These are phyloP conservation scores for Gonocerus acuteangulatus DNA, from an alignment of 2,888 invertebrate species.

Conservation along the genomic window DNA sequence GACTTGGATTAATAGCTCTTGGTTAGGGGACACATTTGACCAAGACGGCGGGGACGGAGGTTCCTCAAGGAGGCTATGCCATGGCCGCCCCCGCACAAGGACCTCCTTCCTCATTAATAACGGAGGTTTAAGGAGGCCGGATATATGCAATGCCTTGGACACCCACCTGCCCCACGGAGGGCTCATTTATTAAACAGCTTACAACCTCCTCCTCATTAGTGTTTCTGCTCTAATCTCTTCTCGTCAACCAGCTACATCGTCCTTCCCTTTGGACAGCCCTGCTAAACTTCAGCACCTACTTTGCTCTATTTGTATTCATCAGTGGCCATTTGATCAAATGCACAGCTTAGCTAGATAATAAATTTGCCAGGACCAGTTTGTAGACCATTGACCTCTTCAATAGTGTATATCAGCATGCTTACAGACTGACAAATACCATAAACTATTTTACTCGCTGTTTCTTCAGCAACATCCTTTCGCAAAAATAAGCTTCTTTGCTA, in stretches of 20 bases:
- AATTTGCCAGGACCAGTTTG: too few relatives aligned
- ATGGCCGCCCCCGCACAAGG: not conserved
- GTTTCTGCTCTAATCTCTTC: conserved; percentile 21
- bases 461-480: too few relatives aligned
- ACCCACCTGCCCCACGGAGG: conserved; percentile 27
- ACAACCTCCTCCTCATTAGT: conserved; percentile 17
- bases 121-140: conserved; percentile 32
- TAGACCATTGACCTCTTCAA: too few relatives aligned
- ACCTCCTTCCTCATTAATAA: conserved; percentile 33
- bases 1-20: conserved; percentile 35
- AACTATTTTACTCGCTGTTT: too few relatives aligned
- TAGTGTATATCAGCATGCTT: too few relatives aligned
- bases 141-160: conserved; percentile 35
- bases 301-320: conserved; percentile 10
- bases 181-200: conserved; percentile 36
- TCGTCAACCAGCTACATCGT: conserved; percentile 14
- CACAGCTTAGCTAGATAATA: too few relatives aligned
- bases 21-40: conserved; percentile 31
- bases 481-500: too few relatives aligned
- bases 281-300: conserved; percentile 17
- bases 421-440: too few relatives aligned
- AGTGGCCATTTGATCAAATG: not conserved
- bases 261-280: conserved; percentile 4
- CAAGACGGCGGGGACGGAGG: conserved; percentile 14
- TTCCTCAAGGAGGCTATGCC: conserved; percentile 22